These are phyloP conservation scores for Tamandua tetradactyla DNA, from an alignment of 2,797 vertebrate genomes.

Conservation along the genomic window DNA sequence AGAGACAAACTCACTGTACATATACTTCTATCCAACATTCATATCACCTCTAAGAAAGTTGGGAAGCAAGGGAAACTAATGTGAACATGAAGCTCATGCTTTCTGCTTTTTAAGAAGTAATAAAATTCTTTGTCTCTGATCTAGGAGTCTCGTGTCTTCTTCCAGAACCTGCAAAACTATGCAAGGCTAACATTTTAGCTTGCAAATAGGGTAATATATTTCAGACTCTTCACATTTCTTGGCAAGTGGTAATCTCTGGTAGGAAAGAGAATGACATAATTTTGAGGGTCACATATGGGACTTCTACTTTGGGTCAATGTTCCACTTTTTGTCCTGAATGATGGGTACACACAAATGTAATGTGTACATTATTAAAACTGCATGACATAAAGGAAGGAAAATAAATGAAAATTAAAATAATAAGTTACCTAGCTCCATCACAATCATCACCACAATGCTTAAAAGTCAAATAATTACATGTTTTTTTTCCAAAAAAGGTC, in stretches of 20 bases:
- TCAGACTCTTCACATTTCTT: not conserved
- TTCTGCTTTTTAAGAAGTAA: not conserved
- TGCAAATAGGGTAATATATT: not conserved
- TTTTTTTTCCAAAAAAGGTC: not conserved
- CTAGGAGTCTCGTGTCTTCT: not conserved
- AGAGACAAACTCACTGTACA: not conserved
- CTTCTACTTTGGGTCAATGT: not conserved
- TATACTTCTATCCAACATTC: not conserved
- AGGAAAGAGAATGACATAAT: not conserved
- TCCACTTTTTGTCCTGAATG: not conserved
- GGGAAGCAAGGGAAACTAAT: fast-evolving
- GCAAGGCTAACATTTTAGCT: not conserved
- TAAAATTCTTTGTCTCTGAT: not conserved
- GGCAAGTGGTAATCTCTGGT: not conserved
- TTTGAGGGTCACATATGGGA: not conserved
- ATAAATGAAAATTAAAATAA: not conserved
- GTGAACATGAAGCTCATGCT: not conserved
- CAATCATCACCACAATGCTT: not conserved
- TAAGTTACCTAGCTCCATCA: not conserved
- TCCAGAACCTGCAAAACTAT: not conserved
- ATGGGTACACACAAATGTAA: not conserved
- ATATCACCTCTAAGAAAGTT: fast-evolving
- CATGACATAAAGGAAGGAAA: not conserved
- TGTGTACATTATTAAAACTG: not conserved
- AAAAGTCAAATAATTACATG: not conserved